A percentile compares a stretch with the other conserved stretches of the same genome.
These are phyloP conservation scores for Pogonomyrmex californicus DNA, from an alignment of 1,140 invertebrate genomes.

Conservation along the genomic window DNA sequence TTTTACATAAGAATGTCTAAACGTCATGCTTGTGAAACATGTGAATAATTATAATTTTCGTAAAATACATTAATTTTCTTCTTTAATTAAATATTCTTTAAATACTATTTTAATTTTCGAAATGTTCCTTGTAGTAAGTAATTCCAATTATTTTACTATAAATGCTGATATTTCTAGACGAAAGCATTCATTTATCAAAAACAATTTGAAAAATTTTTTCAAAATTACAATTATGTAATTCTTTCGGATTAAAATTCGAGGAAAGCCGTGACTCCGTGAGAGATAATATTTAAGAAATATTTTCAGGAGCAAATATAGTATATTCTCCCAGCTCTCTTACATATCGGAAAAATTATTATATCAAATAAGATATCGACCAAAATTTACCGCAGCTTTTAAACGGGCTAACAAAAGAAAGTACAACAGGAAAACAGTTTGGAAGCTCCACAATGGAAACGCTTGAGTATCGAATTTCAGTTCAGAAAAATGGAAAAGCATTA, in stretches of 20 bases:
- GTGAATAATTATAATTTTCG: neutral
- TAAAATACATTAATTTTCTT: neutral
- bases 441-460: neutral
- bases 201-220: neutral
- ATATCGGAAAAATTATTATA: slow-evolving; percentile 43
- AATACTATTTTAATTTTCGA: neutral
- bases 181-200: neutral
- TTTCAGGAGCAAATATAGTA: neutral
- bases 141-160: neutral
- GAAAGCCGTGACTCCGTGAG: neutral
- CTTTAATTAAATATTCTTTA: slow-evolving; percentile 20
- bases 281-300: neutral
- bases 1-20: neutral
- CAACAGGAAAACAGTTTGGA: slow-evolving; percentile 30
- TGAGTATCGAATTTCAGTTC: slow-evolving; percentile 62
- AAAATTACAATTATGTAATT: neutral
- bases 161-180: neutral
- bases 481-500: slow-evolving; percentile 71
- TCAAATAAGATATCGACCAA: slow-evolving; percentile 20
- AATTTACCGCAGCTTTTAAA: slow-evolving; percentile 17
- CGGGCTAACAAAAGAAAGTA: neutral
- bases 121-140: neutral
- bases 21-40: neutral
- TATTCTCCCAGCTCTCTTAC: neutral
- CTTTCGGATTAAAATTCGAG: neutral